Evolutionary conservation across 2,797 vertebrate species (phyloP), one percentile per base, ranked within the genome.

Genomic region (Lindbergichthys nudifrons): DNA sequence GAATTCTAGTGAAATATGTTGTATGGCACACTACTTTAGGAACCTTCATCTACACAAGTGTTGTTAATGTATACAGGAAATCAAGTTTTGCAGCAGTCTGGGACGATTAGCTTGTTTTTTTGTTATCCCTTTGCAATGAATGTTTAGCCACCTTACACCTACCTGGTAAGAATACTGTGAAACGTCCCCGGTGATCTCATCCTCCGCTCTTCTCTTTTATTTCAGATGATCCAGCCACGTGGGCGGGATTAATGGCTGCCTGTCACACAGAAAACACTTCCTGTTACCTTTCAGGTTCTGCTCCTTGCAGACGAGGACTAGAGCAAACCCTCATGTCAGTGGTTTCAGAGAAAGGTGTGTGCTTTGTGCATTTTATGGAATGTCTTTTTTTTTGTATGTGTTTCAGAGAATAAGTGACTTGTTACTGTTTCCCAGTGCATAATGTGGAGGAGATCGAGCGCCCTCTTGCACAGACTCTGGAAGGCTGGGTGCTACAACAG

Each of bases 221-320:
- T 21, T 62, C 83, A 99, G 98, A 97, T 89, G 97, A 98, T 87
- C 96, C 97, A 56, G 95, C 94, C 65, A 91, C 95, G 16, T 99
- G 98, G 98, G 96, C 97, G 0, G 96, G 95, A 59, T 91, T 99
- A 62, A 96, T 99, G 97, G 96, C 97, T 71, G 96, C 98, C 64
- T 98, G 96, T 92, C 94, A 99, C 85, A 95, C 95, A 26, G 96
- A 99, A 87, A 96, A 96, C 83, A 95, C 95, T 0, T 63, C 95
- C 60, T 95, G 89, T 70, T 88, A 92, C 66, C 93, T 99, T 1
- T 93, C 89, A 46, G 94, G 93, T 26, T 87, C 92, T 65, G 81
- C 93, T 75, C 92, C 95, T 0, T 86, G 90, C 80, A 90, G 82
- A 76, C 91, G 62, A 23, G 93, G 87, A 58, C 89, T 98, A 12